Evolutionary conservation across 1,140 invertebrate species (phyloP).

Genomic region (Drosophila mojavensis): DNA sequence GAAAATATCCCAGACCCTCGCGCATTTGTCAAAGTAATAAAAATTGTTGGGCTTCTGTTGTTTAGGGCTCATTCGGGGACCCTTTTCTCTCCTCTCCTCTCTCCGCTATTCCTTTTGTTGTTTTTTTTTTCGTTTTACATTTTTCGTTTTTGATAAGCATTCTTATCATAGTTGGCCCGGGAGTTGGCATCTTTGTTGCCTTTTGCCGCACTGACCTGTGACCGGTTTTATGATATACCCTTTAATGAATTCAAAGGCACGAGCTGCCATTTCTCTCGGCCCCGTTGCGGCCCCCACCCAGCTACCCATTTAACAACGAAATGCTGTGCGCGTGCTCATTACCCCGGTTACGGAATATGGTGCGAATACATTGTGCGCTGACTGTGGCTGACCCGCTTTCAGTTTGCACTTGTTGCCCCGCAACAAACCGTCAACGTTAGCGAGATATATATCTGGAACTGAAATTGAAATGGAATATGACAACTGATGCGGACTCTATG

Average conservation of each 20-base stretch:
- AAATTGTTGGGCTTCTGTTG: constrained; percentile 71
- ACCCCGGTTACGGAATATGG: constrained; percentile 55
- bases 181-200: constrained; percentile 33
- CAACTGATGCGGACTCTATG: constrained; percentile 29
- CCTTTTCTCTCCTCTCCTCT: constrained; percentile 20
- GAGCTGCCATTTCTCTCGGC: constrained; percentile 17
- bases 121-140: too few species aligned
- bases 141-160: constrained; percentile 37
- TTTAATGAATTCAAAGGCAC: constrained; percentile 75
- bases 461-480: constrained; percentile 69
- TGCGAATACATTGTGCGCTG: constrained; percentile 47
- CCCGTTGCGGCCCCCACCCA: background rate
- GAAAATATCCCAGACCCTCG: constrained; percentile 49
- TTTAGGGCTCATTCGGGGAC: constrained; percentile 1
- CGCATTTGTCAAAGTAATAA: constrained; percentile 79
- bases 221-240: constrained; percentile 56
- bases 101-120: too few species aligned
- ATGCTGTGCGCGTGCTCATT: constrained; percentile 54
- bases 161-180: constrained; percentile 43
- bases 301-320: background rate
- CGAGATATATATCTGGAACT: constrained; percentile 36
- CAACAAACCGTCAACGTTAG: background rate
- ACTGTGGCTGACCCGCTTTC: constrained; percentile 36
- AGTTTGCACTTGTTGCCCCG: constrained; percentile 62
- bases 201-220: constrained; percentile 28